Percentiles rank a stretch among this genome's conserved stretches.
Conservation (phyloP, 2,888 invertebrate genomes). For the Drosophila mercatorum region DNA sequence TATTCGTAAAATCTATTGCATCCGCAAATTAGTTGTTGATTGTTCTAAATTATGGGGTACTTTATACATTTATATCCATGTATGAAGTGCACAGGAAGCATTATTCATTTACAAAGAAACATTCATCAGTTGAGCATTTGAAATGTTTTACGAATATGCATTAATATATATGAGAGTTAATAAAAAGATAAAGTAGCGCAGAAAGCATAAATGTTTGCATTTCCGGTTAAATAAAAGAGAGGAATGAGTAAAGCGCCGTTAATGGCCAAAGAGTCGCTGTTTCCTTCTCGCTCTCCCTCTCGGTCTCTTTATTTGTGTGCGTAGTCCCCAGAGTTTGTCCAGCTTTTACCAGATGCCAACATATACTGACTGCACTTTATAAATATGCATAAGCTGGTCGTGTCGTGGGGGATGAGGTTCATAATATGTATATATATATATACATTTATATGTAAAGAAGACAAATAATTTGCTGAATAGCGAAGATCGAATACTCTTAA, state of each 20-base stretch:
- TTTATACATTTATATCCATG: neutral
- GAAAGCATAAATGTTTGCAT: slow-evolving; percentile 75
- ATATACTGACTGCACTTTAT: slow-evolving; percentile 48
- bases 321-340: slow-evolving; percentile 23
- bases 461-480: neutral
- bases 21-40: slow-evolving; percentile 53
- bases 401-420: slow-evolving; percentile 33
- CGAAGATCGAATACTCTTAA: neutral
- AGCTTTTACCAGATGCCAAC: slow-evolving; percentile 29
- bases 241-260: slow-evolving; percentile 57
- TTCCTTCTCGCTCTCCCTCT: too few relatives aligned
- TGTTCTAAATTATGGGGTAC: slow-evolving; percentile 46
- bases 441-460: slow-evolving; percentile 10
- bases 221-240: slow-evolving; percentile 70
- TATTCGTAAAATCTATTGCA: slow-evolving; percentile 39
- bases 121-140: slow-evolving; percentile 44
- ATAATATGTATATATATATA: slow-evolving; percentile 39
- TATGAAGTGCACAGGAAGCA: slow-evolving; percentile 46
- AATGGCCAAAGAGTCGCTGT: slow-evolving; percentile 41
- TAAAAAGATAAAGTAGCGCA: slow-evolving; percentile 68
- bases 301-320: neutral
- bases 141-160: slow-evolving; percentile 39
- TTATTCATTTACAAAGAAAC: slow-evolving; percentile 51
- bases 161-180: slow-evolving; percentile 26
- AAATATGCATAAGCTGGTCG: slow-evolving; percentile 67